These are phyloP conservation scores for Esox masquinongy DNA, from an alignment of 2,797 vertebrate species.

Conservation along the genomic window DNA sequence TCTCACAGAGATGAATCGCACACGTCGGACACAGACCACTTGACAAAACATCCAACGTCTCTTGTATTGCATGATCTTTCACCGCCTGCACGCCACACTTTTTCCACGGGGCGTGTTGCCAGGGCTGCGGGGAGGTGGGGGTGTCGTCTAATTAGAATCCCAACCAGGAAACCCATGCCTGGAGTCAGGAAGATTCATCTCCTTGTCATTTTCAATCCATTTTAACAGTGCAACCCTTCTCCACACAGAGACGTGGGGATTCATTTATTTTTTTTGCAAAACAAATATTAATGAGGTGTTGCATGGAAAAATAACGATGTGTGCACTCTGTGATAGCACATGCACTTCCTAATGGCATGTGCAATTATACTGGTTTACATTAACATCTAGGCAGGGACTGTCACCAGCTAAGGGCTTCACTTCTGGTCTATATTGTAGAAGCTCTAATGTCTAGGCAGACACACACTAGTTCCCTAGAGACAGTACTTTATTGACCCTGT, in stretches of 20 bases:
- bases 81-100: background rate
- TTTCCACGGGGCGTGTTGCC: slow-evolving; percentile 25
- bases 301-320: slow-evolving; percentile 77
- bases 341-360: slow-evolving; percentile 84
- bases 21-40: background rate
- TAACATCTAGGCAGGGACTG: slow-evolving; percentile 69
- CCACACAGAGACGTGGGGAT: slow-evolving; percentile 22
- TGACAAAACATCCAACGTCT: slow-evolving; percentile 30
- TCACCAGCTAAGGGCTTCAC: slow-evolving; percentile 60
- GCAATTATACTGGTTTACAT: slow-evolving; percentile 82
- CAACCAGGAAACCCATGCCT: slow-evolving; percentile 65
- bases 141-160: slow-evolving; percentile 63
- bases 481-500: background rate
- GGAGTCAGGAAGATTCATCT: slow-evolving; percentile 79
- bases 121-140: slow-evolving; percentile 21
- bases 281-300: slow-evolving; percentile 87
- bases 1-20: slow-evolving; percentile 39
- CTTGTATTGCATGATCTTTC: slow-evolving; percentile 32
- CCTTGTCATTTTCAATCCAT: slow-evolving; percentile 70
- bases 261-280: slow-evolving; percentile 40
- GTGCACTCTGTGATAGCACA: slow-evolving; percentile 81
- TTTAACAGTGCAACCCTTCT: slow-evolving; percentile 65
- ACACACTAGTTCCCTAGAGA: background rate
- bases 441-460: background rate
- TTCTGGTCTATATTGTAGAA: slow-evolving; percentile 12